Conservation (phyloP, 2,113 vertebrate species). For the Eudyptes chrysolophus region DNA sequence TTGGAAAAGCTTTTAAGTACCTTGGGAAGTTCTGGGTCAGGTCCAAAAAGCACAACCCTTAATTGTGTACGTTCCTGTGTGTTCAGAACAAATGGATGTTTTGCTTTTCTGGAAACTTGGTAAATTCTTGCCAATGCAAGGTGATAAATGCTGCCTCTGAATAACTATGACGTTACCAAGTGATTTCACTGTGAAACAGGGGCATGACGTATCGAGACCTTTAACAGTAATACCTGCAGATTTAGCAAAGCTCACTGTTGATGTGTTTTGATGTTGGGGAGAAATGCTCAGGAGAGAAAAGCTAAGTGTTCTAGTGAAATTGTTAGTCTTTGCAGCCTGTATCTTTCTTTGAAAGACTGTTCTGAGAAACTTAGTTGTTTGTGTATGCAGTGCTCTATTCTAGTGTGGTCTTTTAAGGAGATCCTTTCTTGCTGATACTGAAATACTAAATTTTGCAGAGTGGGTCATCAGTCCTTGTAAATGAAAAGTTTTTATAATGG, state of each 20-base stretch:
- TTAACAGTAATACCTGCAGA: not conserved
- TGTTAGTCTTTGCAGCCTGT: not conserved
- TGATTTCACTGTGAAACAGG: not conserved
- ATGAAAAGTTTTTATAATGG: not conserved
- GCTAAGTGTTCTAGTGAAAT: not conserved
- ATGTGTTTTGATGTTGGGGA: not conserved
- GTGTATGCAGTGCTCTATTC: not conserved
- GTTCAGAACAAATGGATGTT: not conserved
- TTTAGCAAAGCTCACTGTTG: not conserved
- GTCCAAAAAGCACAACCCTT: not conserved
- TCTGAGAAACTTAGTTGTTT: not conserved
- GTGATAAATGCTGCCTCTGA: not conserved
- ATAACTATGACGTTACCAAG: not conserved
- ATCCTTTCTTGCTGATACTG: not conserved
- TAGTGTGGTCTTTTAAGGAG: not conserved
- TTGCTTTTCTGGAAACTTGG: not conserved
- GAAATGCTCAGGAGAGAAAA: not conserved
- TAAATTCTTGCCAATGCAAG: not conserved
- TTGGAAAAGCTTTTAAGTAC: not conserved
- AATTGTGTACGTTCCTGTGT: accelerated
- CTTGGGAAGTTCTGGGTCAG: not conserved
- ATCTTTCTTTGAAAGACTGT: not conserved
- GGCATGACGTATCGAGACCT: not conserved
- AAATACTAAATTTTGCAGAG: not conserved
- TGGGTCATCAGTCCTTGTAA: not conserved